A percentile compares a stretch with the other conserved stretches of the same genome.
phyloP scores from a whole-genome alignment of 2,888 invertebrate species.

The Tetramorium bicarinatum region DNA sequence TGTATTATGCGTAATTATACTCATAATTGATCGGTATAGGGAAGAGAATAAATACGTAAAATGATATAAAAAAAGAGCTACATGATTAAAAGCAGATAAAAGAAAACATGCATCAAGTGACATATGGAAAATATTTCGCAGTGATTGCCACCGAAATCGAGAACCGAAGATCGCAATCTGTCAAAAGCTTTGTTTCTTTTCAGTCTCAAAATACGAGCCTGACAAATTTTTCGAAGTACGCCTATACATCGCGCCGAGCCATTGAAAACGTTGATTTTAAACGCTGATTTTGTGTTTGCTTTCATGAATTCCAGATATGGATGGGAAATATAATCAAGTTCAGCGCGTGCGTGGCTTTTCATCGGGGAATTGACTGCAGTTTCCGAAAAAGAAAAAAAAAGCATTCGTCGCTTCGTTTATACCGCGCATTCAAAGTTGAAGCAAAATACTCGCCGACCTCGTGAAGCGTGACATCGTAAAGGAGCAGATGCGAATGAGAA shows the following conservation, averaged over 20 bases:
- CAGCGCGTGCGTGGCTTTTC: slow-evolving; percentile 2
- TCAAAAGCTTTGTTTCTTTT: slow-evolving; percentile 32
- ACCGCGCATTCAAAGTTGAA: slow-evolving; percentile 12
- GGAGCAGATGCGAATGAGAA: slow-evolving; percentile 50
- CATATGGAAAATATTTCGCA: slow-evolving; percentile 56
- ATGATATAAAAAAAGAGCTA: slow-evolving; percentile 18
- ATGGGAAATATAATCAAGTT: slow-evolving; percentile 7
- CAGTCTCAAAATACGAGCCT: slow-evolving; percentile 14
- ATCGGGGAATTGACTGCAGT: slow-evolving; percentile 9
- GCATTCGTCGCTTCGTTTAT: not conserved
- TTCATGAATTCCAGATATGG: slow-evolving; percentile 1
- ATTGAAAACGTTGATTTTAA: slow-evolving; percentile 31
- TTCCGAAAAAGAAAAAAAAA: not conserved
- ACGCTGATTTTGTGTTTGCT: slow-evolving; percentile 36
- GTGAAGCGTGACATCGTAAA: slow-evolving; percentile 36
- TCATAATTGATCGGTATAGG: slow-evolving; percentile 49
- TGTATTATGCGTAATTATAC: slow-evolving; percentile 58
- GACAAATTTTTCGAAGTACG: slow-evolving; percentile 29
- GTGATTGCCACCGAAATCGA: slow-evolving; percentile 35
- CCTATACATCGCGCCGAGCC: slow-evolving; percentile 22
- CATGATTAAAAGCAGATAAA: slow-evolving; percentile 55
- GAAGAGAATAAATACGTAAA: slow-evolving; percentile 32
- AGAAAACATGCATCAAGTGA: slow-evolving; percentile 35
- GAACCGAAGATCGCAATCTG: slow-evolving; percentile 24
- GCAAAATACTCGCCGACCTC: slow-evolving; percentile 19